A percentile compares a stretch with the other conserved stretches of the same genome.
Evolutionary conservation across 2,797 vertebrate species (phyloP).

Genomic region (Chelon auratus): DNA sequence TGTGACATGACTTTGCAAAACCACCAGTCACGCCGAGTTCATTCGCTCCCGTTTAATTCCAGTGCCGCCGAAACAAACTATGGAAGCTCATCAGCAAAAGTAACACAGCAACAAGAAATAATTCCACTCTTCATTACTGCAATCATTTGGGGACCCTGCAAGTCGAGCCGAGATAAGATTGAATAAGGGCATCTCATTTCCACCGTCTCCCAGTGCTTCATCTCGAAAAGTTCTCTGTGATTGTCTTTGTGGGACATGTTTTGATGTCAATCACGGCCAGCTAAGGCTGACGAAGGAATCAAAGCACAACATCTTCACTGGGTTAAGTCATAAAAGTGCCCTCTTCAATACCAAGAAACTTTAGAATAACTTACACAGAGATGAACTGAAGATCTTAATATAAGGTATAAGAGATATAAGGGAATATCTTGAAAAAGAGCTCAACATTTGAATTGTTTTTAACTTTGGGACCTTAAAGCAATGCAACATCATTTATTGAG

Average conservation of each 20-base stretch:
- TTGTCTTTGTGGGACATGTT: conserved; percentile 13
- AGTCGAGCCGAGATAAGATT: conserved; percentile 31
- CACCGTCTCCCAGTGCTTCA: conserved; percentile 9
- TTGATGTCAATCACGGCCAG: neutral
- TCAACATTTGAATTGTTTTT: no score
- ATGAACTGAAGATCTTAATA: no score
- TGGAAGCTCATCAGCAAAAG: conserved; percentile 31
- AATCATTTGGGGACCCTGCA: conserved; percentile 24
- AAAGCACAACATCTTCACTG: neutral
- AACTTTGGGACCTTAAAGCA: no score
- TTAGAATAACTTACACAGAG: no score
- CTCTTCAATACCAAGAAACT: no score
- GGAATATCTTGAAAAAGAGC: no score
- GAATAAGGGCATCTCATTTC: conserved; percentile 25
- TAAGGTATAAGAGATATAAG: no score
- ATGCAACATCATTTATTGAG: no score
- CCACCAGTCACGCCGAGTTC: conserved; percentile 4
- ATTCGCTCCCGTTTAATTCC: conserved; percentile 10
- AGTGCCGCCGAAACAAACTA: conserved; percentile 9
- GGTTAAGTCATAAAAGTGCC: no score
- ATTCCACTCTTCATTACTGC: conserved; percentile 34
- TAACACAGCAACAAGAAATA: conserved; percentile 18
- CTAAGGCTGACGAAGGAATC: neutral
- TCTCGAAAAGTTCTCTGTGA: conserved; percentile 4
- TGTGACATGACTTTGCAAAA: conserved; percentile 17